A percentile compares a stretch with the other conserved stretches of the same genome.
These are phyloP conservation scores for Acanthosepion lycidas DNA, from an alignment of 2,888 invertebrate species.

Conservation along the genomic window DNA sequence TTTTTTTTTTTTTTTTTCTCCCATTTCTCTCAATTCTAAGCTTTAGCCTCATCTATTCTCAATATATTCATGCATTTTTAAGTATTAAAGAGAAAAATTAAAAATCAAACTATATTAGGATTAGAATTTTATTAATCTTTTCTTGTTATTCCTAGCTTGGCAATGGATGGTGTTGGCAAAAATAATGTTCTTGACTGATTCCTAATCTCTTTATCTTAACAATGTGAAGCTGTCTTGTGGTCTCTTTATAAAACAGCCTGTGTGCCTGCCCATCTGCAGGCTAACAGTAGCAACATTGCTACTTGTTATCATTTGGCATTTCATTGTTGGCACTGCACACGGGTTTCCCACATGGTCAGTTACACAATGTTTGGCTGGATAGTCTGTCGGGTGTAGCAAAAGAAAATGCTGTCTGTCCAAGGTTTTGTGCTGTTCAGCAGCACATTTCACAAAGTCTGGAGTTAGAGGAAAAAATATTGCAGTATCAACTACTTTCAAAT, in stretches of 20 bases:
- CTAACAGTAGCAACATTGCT: background rate
- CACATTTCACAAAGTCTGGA: background rate
- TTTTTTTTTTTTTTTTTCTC: background rate
- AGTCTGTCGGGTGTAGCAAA: background rate
- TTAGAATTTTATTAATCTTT: background rate
- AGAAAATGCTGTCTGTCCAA: background rate
- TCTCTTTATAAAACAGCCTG: background rate
- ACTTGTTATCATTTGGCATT: background rate
- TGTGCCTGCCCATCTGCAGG: background rate
- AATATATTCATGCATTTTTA: background rate
- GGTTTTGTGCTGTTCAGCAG: background rate
- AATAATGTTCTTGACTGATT: background rate
- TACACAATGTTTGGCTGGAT: background rate
- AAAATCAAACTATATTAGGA: background rate
- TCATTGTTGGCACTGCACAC: background rate
- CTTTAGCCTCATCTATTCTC: background rate
- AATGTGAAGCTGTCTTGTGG: background rate
- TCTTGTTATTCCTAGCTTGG: background rate
- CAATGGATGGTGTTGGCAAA: conserved; percentile 14
- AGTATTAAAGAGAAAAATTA: background rate
- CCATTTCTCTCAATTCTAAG: background rate
- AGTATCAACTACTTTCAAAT: background rate
- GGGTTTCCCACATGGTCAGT: background rate
- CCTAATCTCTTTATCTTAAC: background rate
- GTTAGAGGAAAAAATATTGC: background rate